Percentiles rank a stretch among this genome's conserved stretches.
These are phyloP conservation scores for Pollenia griseotomentosa DNA, from an alignment of 2,888 invertebrate species.

Conservation along the genomic window DNA sequence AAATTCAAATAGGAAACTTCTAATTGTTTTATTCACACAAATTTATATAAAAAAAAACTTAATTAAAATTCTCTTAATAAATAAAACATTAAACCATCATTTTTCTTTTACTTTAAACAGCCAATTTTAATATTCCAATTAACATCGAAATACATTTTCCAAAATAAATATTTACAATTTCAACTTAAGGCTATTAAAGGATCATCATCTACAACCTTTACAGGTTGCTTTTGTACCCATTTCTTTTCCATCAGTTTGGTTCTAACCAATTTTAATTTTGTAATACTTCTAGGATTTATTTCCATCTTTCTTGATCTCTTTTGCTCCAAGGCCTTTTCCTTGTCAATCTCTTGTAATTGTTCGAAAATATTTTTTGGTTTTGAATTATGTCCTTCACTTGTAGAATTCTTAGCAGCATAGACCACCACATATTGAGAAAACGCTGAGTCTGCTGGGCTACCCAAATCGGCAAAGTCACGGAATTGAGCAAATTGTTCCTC, in stretches of 20 bases:
- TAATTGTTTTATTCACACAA: no score
- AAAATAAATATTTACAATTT: not conserved
- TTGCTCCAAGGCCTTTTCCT: constrained; percentile 61
- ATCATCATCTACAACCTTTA: constrained; percentile 53
- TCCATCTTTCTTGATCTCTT: constrained; percentile 38
- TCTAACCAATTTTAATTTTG: constrained; percentile 65
- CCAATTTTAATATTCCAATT: constrained; percentile 23
- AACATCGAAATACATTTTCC: not conserved
- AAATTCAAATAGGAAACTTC: no score
- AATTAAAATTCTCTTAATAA: no score
- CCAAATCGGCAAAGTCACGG: constrained; percentile 68
- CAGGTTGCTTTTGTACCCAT: constrained; percentile 41
- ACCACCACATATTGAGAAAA: constrained; percentile 66
- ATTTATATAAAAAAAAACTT: no score
- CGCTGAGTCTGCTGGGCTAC: constrained; percentile 42
- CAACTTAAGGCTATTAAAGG: constrained; percentile 69
- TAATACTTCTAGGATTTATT: constrained; percentile 29
- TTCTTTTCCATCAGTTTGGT: constrained; percentile 67
- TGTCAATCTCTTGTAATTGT: constrained; percentile 65
- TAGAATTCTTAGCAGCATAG: constrained; percentile 59
- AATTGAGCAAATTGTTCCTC: constrained; percentile 71
- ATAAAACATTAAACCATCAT: not conserved
- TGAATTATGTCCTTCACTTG: not conserved
- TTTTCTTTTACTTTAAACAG: not conserved
- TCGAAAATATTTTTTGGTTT: constrained; percentile 70